Percentiles rank a stretch among this genome's conserved stretches.
phyloP scores from a whole-genome alignment of 2,797 vertebrate species.

The Artibeus lituratus region DNA sequence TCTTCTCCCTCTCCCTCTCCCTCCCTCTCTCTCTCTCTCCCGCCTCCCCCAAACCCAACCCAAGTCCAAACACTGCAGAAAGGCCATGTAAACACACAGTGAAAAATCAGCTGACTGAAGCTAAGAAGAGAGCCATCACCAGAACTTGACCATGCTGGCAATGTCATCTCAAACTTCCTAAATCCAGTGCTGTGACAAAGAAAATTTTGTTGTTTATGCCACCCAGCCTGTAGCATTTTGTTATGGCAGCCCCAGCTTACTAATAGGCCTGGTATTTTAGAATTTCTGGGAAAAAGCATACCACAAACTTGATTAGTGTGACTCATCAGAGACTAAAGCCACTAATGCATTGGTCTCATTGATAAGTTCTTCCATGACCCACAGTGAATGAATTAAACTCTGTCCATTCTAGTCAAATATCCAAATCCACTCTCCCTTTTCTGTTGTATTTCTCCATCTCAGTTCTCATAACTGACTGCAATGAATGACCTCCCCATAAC shows the following conservation, averaged over 20 bases:
- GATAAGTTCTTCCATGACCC: background rate
- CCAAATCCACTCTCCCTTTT: background rate
- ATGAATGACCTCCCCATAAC: background rate
- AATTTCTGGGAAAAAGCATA: background rate
- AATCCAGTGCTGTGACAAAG: background rate
- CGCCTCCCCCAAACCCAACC: background rate
- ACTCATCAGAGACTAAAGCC: background rate
- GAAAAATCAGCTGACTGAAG: background rate
- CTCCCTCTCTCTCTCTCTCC: too few species aligned
- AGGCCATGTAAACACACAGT: background rate
- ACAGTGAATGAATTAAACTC: background rate
- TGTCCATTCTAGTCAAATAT: background rate
- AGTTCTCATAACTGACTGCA: background rate
- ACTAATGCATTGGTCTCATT: background rate
- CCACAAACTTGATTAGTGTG: background rate
- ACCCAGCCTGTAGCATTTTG: background rate
- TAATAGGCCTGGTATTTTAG: background rate
- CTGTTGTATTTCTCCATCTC: background rate
- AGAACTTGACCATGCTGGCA: background rate
- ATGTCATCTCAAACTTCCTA: background rate
- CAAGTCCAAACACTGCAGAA: background rate
- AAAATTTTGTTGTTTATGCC: background rate
- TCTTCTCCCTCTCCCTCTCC: background rate
- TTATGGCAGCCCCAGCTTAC: background rate
- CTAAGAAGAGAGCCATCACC: background rate